Conservation (phyloP, 35 echinoderm and acorn worm genomes). For the Stichopus chloronotus region DNA sequence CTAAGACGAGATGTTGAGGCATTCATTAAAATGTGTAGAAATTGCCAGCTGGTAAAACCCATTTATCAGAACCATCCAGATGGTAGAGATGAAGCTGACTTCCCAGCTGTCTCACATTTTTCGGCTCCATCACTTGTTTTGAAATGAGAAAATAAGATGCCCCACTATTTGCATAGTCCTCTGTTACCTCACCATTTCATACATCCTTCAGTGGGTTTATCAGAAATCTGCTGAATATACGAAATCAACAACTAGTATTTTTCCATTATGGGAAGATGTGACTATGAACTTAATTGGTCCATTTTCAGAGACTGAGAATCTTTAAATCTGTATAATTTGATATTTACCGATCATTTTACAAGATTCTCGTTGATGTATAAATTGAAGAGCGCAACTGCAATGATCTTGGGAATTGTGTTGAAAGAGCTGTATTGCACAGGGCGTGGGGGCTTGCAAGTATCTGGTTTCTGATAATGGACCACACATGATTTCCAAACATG, state of each 20-base stretch:
- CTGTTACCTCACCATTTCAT: no score
- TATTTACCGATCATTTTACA: constrained; percentile 31
- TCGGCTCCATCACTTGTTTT: no score
- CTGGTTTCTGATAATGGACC: no score
- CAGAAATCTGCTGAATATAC: constrained; percentile 31
- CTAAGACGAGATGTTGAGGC: constrained; percentile 4
- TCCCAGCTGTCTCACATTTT: no score
- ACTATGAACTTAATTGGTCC: constrained; percentile 41
- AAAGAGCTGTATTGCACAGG: constrained; percentile 11
- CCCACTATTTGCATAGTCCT: no score
- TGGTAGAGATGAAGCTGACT: no score
- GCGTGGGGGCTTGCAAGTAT: no score
- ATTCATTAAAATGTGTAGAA: constrained; percentile 16
- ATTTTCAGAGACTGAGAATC: neutral
- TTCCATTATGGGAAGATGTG: constrained; percentile 32
- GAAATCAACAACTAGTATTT: constrained; percentile 9
- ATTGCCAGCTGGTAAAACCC: no score
- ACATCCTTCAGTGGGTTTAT: neutral
- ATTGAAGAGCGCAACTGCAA: constrained; percentile 1
- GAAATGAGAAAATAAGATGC: no score
- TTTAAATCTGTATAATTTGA: constrained; percentile 3
- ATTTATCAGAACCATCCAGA: no score
- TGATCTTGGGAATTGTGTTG: neutral
- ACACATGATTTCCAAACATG: no score
- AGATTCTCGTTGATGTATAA: constrained; percentile 25